Base-by-base conservation (phyloP, 2,888 invertebrate genomes). In the Trichogramma dendrolimi region DNA sequence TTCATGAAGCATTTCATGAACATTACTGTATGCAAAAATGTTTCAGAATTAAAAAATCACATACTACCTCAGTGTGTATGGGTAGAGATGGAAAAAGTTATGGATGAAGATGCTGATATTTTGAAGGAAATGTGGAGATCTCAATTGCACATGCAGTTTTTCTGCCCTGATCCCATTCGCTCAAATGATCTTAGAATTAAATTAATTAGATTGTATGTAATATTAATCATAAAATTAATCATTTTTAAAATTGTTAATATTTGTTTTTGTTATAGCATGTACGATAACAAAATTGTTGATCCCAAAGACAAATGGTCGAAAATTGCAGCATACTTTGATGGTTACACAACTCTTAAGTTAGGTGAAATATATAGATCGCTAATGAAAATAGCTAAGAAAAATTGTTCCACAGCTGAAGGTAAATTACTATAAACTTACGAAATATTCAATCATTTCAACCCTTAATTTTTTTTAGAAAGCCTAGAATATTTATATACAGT, bases 111-210 rank as follows among this genome's bases (percentile, higher is more conserved):
- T 47, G 4, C 57, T 0, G 50, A 58, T 5, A 11, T 53, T 4
- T 61, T 78, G n/a, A 69, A 67, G 57, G 44, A 57, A 4, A 72
- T 73, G 60, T 78, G 78, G 78, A 60, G 63, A 10, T 4, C 51
- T 4, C 71, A 70, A 27, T 66, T 78, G 41, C 78, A 78, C 48
- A 39, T 74, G 64, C 78, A 78, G 63, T 62, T 78, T 40, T 78
- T 75, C 59, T 72, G 69, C 59, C 55, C 69, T 6, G 46, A 67
- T 38, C 67, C 70, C 3, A 67, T 78, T 54, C 74, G 70, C 58
- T 61, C 71, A n/a, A 74, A 69, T 53, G 71, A 74, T 52, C 66
- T 74, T 7, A 77, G 72, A 62, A 72, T 77, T 55, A 69, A 71
- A 63, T 58, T 78, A 46, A 77, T 77, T 51, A 73, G 75, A 67